Percentiles rank a stretch among this genome's conserved stretches.
Conservation (phyloP, 2,113 vertebrate genomes). For the Falco punctatus region DNA sequence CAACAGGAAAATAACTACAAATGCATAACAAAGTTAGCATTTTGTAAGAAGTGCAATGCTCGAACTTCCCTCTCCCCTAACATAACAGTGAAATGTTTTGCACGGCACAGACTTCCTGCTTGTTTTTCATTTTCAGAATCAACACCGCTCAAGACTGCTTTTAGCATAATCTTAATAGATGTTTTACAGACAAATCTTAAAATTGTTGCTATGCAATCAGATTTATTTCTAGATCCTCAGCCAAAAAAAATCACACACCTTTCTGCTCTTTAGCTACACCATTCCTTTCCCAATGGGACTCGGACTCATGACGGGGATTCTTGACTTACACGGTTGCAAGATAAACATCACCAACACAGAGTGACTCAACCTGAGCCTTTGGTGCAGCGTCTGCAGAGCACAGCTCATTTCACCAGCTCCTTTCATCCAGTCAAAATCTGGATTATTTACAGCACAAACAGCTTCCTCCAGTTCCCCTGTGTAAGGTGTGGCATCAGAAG, state of each 20-base stretch:
- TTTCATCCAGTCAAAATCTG: background rate
- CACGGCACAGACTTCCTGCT: background rate
- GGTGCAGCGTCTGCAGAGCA: background rate
- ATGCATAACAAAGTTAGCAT: background rate
- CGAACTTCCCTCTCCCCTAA: background rate
- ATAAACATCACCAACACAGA: background rate
- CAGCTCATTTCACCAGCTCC: background rate
- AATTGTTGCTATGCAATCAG: background rate
- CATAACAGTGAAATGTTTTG: background rate
- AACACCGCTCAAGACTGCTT: background rate
- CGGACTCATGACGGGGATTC: background rate
- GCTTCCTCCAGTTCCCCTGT: background rate
- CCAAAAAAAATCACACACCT: background rate
- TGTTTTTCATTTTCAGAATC: background rate
- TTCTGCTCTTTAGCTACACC: background rate
- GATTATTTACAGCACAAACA: background rate
- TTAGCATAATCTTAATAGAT: background rate
- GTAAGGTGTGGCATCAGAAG: conserved; percentile 4
- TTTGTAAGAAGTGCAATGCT: background rate
- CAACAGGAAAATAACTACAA: background rate
- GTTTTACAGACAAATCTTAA: background rate
- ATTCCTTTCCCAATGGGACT: background rate
- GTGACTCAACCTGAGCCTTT: background rate
- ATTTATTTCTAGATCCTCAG: background rate
- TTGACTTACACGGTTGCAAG: background rate